Conservation (phyloP, 2,113 vertebrate species). For the Gorsachius goisagi region DNA sequence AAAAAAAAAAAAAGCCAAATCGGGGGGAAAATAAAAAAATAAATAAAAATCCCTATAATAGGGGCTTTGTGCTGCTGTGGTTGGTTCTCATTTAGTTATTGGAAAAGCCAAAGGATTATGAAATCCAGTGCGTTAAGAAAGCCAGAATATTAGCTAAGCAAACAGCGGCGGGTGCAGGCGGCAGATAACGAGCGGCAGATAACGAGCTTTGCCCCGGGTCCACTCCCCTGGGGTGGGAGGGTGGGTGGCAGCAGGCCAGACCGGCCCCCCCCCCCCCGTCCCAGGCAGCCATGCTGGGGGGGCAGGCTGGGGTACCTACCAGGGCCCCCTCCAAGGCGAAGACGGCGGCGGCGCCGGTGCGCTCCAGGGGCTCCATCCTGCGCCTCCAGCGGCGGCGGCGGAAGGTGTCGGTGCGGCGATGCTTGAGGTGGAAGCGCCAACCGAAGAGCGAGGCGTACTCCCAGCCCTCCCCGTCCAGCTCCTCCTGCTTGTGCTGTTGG, state of each 20-base stretch:
- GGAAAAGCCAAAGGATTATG: conserved; percentile 67
- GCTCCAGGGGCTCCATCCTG: conserved; percentile 94
- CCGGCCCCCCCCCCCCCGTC: not conserved
- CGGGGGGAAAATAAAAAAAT: not conserved
- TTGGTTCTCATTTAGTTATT: conserved; percentile 36
- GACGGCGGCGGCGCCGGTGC: conserved; percentile 87
- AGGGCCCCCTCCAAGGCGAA: conserved; percentile 94
- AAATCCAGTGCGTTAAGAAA: conserved; percentile 55
- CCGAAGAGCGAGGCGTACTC: conserved; percentile 96
- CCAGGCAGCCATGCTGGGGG: accelerated
- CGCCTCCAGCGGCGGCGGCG: conserved; percentile 91
- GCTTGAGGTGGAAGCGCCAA: conserved; percentile 92
- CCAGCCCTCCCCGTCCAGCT: conserved; percentile 89
- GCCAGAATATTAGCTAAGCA: conserved; percentile 68
- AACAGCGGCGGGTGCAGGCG: conserved; percentile 35
- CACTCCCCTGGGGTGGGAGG: accelerated
- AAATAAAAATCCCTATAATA: conserved; percentile 43
- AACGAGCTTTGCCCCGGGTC: not conserved
- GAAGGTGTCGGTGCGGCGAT: conserved; percentile 88
- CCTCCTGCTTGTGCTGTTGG: conserved; percentile 85
- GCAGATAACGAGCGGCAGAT: not conserved
- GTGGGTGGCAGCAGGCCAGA: not conserved
- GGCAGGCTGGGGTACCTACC: conserved; percentile 65
- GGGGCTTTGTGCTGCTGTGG: conserved; percentile 56
- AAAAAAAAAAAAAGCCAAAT: not conserved